Base-by-base conservation (phyloP, 1,140 invertebrate genomes). In the Atta cephalotes region DNA sequence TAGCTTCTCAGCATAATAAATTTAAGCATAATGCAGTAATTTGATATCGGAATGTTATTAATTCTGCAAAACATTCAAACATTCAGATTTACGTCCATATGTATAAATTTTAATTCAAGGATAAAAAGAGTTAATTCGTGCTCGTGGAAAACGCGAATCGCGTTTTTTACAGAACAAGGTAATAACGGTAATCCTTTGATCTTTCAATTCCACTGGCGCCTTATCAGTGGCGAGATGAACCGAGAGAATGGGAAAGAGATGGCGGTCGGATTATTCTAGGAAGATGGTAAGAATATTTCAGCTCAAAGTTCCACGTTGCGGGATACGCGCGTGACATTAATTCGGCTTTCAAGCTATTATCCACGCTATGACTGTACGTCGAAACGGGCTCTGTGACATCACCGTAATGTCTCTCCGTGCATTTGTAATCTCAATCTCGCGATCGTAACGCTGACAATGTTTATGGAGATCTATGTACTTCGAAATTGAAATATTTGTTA, bases 141-240 rank as follows among this genome's bases (percentile, higher is more conserved):
- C 65, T 35, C 49, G 87, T 66, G 56, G 62, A 88, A 90, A 91
- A 90, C 79, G 90, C 66, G 86, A 77, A 89, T 90, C 76, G 85
- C 74, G 21, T 53, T 25, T 25, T 25, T 25, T 25, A 60, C 56
- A 86, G 21, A 79, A 58, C 49, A 53, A 77, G 25, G 39, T 62
- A 77, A 77, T 80, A 88, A 88, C 71, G 77, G 53, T 89, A 90
- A 93, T 93, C 91, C 90, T 88, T 92, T 92, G 92, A 92, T 92
- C 93, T 93, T 92, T 92, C 91, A 92, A 93, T 93, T 93, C 91
- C 87, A 85, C 84, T 82, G 28, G 10, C 14, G 28, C 72, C 35
- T 58, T 85, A 77, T 78, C 76, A 85, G 74, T 56, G 31, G 77
- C 21, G 56, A 31, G 56, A 79, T 35, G 68, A 71, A 80, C 53